Evolutionary conservation across 2,113 vertebrate genomes (phyloP), one percentile per base, ranked within the genome.

Genomic region (Maccullochella peelii): DNA sequence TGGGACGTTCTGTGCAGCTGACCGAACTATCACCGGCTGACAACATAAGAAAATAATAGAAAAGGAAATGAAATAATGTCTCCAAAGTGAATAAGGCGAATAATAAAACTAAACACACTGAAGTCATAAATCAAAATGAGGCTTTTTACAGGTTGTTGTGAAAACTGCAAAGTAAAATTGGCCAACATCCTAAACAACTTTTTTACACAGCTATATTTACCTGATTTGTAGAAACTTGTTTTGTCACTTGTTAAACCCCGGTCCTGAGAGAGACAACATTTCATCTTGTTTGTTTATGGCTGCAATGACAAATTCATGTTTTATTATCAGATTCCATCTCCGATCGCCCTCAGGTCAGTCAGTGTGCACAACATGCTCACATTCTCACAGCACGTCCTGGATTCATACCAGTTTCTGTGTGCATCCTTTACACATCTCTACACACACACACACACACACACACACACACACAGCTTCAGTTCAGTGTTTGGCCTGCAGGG

Each of bases 401-500:
- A 21, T 33, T 21, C 1, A 50, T 7, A 33, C 2, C 44, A 3
- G 9, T 15, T 23, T 33, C 23, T 36, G 9, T n/a, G n/a, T n/a
- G n/a, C n/a, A n/a, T n/a, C n/a, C n/a, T n/a, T n/a, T n/a, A n/a
- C n/a, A n/a, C 33, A 33, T 33, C 52, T 3, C 9, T 23, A 8
- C 58, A 30, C 57, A 59, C 58, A 52, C 50, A n/a, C 23, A 33
- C 30, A 33, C 30, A 33, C 33, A 33, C 33, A 33, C 33, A n/a
- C 23, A 33, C 30, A 33, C 30, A 33, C 33, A 33, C 33, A 33
- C 33, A 25, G 9, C 0, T 27, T 15, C 75, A 80, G 72, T 80
- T 83, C 69, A 5, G 30, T 16, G 44, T 62, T 7, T 30, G 49
- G 9, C 83, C 89, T 81, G 38, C 72, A 79, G 87, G 71, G 55